Percentiles rank a stretch among this genome's conserved stretches.
These are phyloP conservation scores for Glandiceps talaboti DNA, from an alignment of 53 echinoderm and acorn worm species.

Conservation along the genomic window DNA sequence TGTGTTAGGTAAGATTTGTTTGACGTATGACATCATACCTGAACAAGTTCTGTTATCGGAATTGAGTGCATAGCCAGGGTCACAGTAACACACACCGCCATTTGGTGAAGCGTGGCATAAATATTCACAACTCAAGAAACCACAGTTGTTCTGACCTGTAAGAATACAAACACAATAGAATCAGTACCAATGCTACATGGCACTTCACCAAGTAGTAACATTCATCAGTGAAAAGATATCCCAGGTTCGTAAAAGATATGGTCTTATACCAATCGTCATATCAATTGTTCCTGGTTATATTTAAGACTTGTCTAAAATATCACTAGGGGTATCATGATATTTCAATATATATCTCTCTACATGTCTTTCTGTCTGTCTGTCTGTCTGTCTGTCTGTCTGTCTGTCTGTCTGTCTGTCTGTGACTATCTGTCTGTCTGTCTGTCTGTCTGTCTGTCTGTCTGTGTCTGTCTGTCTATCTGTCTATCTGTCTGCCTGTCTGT, in stretches of 20 bases:
- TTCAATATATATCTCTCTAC: too few species aligned
- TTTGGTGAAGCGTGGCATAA: constrained; percentile 2
- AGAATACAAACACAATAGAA: background rate
- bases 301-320: too few species aligned
- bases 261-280: background rate
- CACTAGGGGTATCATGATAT: too few species aligned
- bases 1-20: too few species aligned
- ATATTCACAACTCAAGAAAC: background rate
- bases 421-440: too few species aligned
- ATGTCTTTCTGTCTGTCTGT: too few species aligned
- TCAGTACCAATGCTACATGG: background rate
- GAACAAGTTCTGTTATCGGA: constrained; percentile 3
- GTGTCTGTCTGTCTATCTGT: too few species aligned
- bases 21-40: background rate
- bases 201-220: background rate
- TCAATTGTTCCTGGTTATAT: background rate
- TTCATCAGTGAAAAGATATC: constrained; percentile 39
- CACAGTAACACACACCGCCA: constrained; percentile 8
- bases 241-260: background rate
- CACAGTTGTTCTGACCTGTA: constrained; percentile 3
- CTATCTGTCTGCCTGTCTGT: too few species aligned
- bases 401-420: too few species aligned
- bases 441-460: too few species aligned
- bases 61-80: constrained; percentile 6
- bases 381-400: too few species aligned